phyloP scores from a whole-genome alignment of 1,140 invertebrate species.

The Phortica variegata region DNA sequence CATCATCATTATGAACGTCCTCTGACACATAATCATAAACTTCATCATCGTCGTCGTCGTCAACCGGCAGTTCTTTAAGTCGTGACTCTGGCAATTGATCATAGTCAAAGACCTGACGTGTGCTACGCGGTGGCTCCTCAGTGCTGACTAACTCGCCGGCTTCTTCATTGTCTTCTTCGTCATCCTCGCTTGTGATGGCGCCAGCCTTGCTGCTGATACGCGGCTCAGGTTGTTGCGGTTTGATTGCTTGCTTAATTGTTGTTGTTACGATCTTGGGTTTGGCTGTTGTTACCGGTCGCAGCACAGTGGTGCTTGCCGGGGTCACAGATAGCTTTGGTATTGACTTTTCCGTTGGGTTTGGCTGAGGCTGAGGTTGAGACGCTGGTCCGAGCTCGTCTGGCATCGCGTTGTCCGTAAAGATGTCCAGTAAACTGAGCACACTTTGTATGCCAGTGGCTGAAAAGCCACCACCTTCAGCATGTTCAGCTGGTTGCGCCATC shows the following conservation, averaged over 20 bases:
- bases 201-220: slow-evolving; percentile 33
- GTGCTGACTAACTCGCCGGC: slow-evolving; percentile 27
- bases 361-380: neutral
- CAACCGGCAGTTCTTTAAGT: slow-evolving; percentile 25
- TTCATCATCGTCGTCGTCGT: slow-evolving; percentile 13
- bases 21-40: slow-evolving; percentile 7
- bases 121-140: slow-evolving; percentile 35
- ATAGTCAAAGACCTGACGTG: slow-evolving; percentile 51
- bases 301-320: slow-evolving; percentile 16
- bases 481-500: neutral
- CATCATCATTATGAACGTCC: slow-evolving; percentile 10
- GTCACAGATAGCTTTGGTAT: neutral
- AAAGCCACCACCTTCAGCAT: too few relatives aligned
- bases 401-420: slow-evolving; percentile 43
- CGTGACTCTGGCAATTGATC: slow-evolving; percentile 53
- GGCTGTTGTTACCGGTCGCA: slow-evolving; percentile 28
- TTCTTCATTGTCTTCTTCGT: slow-evolving; percentile 15
- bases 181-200: slow-evolving; percentile 27
- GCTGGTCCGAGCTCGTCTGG: slow-evolving; percentile 25
- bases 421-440: slow-evolving; percentile 46
- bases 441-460: slow-evolving; percentile 37
- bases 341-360: neutral
- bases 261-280: slow-evolving; percentile 18
- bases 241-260: neutral
- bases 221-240: slow-evolving; percentile 36